These are phyloP conservation scores for Serripes groenlandicus DNA, from an alignment of 2,888 invertebrate genomes.

Conservation along the genomic window DNA sequence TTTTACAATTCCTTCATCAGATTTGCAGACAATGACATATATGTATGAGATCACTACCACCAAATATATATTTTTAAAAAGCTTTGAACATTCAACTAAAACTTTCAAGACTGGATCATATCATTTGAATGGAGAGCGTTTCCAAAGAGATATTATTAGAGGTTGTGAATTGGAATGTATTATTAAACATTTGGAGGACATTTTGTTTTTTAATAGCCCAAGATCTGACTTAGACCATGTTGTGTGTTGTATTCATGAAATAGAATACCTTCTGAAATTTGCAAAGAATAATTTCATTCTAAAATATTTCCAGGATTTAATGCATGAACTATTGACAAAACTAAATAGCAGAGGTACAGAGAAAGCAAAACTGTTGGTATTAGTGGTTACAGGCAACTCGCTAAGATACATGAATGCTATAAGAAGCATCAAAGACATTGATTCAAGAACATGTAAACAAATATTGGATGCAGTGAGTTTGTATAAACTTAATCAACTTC, in stretches of 20 bases:
- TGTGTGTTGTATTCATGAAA: neutral
- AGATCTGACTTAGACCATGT: neutral
- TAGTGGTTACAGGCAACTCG: slow-evolving; percentile 14
- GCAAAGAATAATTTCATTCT: neutral
- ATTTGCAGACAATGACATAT: too few species aligned
- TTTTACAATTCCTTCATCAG: too few species aligned
- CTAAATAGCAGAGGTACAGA: neutral
- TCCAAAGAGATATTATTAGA: neutral
- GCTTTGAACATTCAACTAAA: too few species aligned
- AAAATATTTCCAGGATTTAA: neutral
- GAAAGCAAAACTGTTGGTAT: neutral
- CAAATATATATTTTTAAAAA: too few species aligned
- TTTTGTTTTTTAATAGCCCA: neutral
- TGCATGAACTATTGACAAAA: neutral
- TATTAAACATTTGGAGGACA: neutral
- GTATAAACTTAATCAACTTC: neutral
- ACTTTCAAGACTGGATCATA: neutral
- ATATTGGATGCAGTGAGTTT: neutral
- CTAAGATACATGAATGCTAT: neutral
- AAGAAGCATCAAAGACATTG: neutral
- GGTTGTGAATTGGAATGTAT: neutral
- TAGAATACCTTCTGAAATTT: neutral
- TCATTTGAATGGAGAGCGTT: neutral
- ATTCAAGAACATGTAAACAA: neutral
- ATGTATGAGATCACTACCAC: too few species aligned